Conservation (phyloP, 1,140 invertebrate genomes). For the Microplitis demolitor region DNA sequence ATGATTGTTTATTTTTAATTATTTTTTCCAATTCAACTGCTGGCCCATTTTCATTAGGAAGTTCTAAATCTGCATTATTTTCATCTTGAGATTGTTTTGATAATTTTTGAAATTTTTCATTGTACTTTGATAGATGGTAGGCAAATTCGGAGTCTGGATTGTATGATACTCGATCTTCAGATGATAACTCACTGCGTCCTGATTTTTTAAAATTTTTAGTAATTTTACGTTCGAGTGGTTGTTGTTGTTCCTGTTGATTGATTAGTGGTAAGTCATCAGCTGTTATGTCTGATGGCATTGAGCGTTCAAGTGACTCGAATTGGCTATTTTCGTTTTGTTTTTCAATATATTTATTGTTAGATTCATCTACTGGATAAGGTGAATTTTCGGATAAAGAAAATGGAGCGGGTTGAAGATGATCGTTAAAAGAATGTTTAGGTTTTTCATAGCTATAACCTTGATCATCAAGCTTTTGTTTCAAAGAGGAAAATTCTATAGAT, state of each 20-base stretch:
- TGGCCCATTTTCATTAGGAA: background rate
- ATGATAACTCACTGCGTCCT: background rate
- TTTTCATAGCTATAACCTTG: background rate
- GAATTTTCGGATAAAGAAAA: slow-evolving; percentile 9
- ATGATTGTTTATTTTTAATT: slow-evolving; percentile 1
- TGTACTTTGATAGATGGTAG: slow-evolving; percentile 8
- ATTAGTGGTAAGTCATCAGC: background rate
- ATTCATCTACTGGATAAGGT: background rate
- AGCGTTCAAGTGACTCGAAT: background rate
- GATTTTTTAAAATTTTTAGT: background rate
- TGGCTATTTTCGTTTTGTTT: background rate
- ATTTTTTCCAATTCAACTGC: background rate
- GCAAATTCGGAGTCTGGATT: background rate
- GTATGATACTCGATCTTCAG: background rate
- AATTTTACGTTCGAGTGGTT: background rate
- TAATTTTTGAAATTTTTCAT: slow-evolving; percentile 4
- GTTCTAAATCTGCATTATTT: background rate
- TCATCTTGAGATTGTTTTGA: background rate
- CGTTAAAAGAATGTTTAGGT: background rate
- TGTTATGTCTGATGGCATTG: slow-evolving; percentile 4
- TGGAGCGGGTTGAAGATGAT: background rate
- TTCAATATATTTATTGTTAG: background rate
- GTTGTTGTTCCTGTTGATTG: background rate
- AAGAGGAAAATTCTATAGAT: background rate
- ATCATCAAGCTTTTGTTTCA: background rate